phyloP scores from a whole-genome alignment of 2,888 invertebrate genomes.

The Drosophila lacicola region DNA sequence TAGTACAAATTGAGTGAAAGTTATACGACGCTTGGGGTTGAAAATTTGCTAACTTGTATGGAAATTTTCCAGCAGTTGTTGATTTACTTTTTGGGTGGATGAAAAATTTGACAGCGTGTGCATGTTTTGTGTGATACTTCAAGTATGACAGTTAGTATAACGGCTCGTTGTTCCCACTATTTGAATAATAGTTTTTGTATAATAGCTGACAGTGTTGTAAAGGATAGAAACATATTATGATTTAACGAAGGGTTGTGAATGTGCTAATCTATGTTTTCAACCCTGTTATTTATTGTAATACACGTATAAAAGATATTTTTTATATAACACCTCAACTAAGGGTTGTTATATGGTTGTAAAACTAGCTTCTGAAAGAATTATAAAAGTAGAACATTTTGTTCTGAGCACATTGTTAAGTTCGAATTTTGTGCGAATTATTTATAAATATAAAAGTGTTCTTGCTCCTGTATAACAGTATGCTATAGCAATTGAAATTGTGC shows the following conservation, averaged over 20 bases:
- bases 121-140: neutral
- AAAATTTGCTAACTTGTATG: neutral
- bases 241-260: neutral
- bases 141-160: neutral
- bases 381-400: neutral
- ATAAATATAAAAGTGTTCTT: neutral
- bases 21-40: neutral
- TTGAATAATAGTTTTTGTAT: neutral
- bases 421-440: neutral
- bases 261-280: neutral
- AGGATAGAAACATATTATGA: neutral
- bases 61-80: neutral
- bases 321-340: neutral
- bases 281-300: neutral
- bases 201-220: neutral
- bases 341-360: neutral
- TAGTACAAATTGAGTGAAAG: neutral
- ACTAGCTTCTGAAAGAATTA: neutral
- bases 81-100: no score
- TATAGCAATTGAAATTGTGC: neutral
- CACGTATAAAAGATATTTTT: neutral
- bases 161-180: slow-evolving; percentile 1
- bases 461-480: slow-evolving; percentile 1
- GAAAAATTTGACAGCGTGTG: neutral
- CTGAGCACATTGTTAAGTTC: no score